Percentiles rank a stretch among this genome's conserved stretches.
phyloP scores from a whole-genome alignment of 2,113 vertebrate species.

The Platysteira castanea region DNA sequence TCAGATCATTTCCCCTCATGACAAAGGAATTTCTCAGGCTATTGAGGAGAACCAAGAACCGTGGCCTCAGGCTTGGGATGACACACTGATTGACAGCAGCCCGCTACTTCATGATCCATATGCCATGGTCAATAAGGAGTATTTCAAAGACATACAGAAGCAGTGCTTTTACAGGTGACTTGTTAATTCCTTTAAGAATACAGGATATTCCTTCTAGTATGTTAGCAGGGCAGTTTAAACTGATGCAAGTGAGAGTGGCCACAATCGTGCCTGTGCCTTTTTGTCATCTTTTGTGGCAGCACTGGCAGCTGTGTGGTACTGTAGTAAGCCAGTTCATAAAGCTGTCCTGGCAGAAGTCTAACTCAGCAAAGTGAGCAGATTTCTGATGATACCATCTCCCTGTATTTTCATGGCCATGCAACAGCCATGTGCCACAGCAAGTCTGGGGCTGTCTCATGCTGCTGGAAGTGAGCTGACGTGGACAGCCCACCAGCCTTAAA shows the following conservation, averaged over 20 bases:
- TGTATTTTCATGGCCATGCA: background rate
- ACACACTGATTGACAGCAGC: constrained; percentile 74
- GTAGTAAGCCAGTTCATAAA: background rate
- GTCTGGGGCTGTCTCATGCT: background rate
- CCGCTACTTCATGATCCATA: constrained; percentile 82
- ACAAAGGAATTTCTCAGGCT: constrained; percentile 85
- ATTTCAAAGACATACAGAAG: constrained; percentile 87
- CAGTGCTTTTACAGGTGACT: constrained; percentile 91
- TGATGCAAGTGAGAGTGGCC: background rate
- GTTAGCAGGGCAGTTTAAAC: background rate
- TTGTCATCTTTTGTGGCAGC: background rate
- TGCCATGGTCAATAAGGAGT: constrained; percentile 76
- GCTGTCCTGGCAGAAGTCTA: background rate
- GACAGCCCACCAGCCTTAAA: background rate
- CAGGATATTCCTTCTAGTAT: background rate
- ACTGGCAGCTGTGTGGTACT: background rate
- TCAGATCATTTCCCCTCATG: constrained; percentile 93
- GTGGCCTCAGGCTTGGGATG: constrained; percentile 89
- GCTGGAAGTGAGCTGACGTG: background rate
- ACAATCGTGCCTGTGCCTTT: background rate
- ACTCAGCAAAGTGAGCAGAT: background rate
- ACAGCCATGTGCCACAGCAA: background rate
- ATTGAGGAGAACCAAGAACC: constrained; percentile 91
- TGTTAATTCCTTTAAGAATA: background rate
- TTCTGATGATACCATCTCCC: background rate